Evolutionary conservation across 2,797 vertebrate genomes (phyloP).

Genomic region (Limnodromus scolopaceus): DNA sequence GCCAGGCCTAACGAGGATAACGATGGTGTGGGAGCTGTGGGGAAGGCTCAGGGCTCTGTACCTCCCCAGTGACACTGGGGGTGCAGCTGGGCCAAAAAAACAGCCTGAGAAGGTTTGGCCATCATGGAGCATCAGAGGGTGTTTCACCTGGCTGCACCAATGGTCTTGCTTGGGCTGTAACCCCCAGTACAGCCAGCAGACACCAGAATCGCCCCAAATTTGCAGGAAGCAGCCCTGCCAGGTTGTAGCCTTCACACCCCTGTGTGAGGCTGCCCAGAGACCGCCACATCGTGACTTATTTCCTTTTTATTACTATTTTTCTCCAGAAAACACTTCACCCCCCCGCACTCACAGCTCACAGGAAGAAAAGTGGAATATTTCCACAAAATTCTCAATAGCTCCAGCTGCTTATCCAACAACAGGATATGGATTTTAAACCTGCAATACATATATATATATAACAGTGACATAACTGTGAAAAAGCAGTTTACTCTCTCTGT

Average conservation of each 20-base stretch:
- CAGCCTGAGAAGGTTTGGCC: not conserved
- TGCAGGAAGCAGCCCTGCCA: not conserved
- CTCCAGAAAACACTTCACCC: not conserved
- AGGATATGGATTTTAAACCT: not conserved
- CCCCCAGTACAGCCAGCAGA: not conserved
- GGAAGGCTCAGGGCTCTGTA: not conserved
- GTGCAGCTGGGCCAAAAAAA: not conserved
- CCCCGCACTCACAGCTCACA: rapidly evolving
- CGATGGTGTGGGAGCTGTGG: conserved; percentile 65
- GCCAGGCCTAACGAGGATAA: conserved; percentile 82
- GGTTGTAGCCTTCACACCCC: rapidly evolving
- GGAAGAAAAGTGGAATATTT: not conserved
- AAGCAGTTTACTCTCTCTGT: not conserved
- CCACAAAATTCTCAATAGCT: not conserved
- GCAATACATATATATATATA: not conserved
- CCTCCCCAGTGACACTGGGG: not conserved
- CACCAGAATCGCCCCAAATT: not conserved
- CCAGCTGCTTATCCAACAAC: conserved; percentile 2
- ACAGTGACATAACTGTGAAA: conserved; percentile 24
- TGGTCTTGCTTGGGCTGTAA: not conserved
- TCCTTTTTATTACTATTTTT: not conserved
- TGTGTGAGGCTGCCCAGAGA: not conserved
- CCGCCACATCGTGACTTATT: rapidly evolving
- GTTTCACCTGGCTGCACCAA: not conserved
- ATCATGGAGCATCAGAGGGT: rapidly evolving